These are phyloP conservation scores for Sinella curviseta DNA, from an alignment of 1,140 invertebrate species.

Conservation along the genomic window DNA sequence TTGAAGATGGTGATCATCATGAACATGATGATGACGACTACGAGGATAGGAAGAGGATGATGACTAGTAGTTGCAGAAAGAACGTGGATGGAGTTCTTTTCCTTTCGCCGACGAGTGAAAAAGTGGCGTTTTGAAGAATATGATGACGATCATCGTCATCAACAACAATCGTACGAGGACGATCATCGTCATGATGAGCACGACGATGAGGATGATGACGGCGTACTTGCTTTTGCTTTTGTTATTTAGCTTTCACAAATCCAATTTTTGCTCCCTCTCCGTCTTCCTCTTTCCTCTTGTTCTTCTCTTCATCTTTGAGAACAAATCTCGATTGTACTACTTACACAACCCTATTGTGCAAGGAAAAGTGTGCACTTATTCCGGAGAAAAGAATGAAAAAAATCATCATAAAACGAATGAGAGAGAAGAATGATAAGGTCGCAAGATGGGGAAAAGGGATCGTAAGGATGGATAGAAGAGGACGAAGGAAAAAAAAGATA, in stretches of 20 bases:
- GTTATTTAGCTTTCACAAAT: slow-evolving; percentile 14
- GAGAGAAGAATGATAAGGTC: slow-evolving; percentile 18
- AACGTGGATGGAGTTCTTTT: too few species aligned
- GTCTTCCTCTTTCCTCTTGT: slow-evolving; percentile 8
- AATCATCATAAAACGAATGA: slow-evolving; percentile 19
- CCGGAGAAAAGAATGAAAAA: not conserved
- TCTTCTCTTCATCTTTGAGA: not conserved
- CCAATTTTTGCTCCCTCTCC: slow-evolving; percentile 21
- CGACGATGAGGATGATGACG: not conserved
- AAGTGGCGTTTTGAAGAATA: too few species aligned
- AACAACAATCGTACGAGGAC: too few species aligned
- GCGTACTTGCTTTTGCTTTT: not conserved
- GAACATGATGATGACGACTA: not conserved
- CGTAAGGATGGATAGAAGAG: not conserved
- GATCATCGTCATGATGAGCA: not conserved
- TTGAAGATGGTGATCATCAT: not conserved
- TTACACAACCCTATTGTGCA: not conserved
- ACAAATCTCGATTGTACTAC: not conserved
- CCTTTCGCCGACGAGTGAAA: too few species aligned
- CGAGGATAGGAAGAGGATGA: not conserved
- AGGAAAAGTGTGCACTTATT: not conserved
- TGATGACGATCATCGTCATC: not conserved
- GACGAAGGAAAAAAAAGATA: not conserved
- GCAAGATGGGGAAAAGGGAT: not conserved
- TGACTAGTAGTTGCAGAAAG: not conserved